Percentiles rank a stretch among this genome's conserved stretches.
These are phyloP conservation scores for Phodopus roborovskii DNA, from an alignment of 2,113 vertebrate species.

Conservation along the genomic window DNA sequence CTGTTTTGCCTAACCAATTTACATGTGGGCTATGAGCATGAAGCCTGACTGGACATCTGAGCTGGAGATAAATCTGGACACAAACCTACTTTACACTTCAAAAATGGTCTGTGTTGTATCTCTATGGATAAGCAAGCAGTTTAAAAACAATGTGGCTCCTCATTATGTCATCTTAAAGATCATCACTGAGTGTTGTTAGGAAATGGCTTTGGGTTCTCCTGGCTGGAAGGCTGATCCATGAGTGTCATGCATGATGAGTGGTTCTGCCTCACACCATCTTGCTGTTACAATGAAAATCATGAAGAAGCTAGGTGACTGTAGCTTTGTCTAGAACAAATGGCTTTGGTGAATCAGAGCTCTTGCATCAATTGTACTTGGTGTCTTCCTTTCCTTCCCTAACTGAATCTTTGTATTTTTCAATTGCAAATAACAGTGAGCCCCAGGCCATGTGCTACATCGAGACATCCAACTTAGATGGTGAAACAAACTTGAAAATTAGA, in stretches of 20 bases:
- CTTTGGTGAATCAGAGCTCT: constrained; percentile 37
- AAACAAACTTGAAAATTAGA: constrained; percentile 99
- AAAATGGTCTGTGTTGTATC: constrained; percentile 41
- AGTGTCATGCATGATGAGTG: constrained; percentile 60
- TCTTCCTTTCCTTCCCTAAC: not conserved
- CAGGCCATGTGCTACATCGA: constrained; percentile 99
- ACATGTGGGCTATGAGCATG: constrained; percentile 64
- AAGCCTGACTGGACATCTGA: constrained; percentile 57
- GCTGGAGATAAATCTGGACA: constrained; percentile 40
- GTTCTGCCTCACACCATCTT: constrained; percentile 41
- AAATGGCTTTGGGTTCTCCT: constrained; percentile 56
- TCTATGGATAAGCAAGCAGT: not conserved
- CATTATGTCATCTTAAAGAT: constrained; percentile 1
- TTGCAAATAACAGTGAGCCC: constrained; percentile 92
- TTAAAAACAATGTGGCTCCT: constrained; percentile 29
- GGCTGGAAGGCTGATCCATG: constrained; percentile 51
- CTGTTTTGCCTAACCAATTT: constrained; percentile 56
- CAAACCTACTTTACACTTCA: constrained; percentile 45
- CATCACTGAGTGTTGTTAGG: constrained; percentile 29
- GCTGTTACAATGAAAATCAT: constrained; percentile 52
- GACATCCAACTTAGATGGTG: constrained; percentile 98
- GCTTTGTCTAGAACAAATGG: constrained; percentile 39
- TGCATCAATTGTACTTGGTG: not conserved
- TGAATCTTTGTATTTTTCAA: constrained; percentile 74
- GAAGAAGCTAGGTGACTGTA: not conserved